phyloP scores from a whole-genome alignment of 2,797 vertebrate species.

The Tympanoctomys barrerae region DNA sequence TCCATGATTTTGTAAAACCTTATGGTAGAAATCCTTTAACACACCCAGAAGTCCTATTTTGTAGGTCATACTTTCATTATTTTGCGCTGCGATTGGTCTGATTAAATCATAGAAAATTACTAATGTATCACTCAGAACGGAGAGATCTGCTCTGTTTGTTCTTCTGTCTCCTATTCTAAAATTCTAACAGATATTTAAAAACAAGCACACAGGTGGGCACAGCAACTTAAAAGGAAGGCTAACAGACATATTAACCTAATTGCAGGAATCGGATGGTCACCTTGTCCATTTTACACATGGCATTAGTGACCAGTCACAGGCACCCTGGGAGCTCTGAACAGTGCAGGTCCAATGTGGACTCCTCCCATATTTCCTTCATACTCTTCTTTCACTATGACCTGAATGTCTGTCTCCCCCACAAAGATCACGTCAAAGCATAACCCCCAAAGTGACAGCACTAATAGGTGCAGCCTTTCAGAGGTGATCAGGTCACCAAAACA shows the following conservation, averaged over 20 bases:
- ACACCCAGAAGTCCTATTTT: constrained; percentile 86
- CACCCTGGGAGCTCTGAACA: neutral
- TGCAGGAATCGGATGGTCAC: neutral
- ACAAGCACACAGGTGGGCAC: neutral
- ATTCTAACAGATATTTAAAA: constrained; percentile 57
- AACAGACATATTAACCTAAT: neutral
- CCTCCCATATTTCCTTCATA: neutral
- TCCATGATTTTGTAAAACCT: constrained; percentile 79
- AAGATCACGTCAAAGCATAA: neutral
- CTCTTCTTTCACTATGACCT: neutral
- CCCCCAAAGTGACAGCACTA: neutral
- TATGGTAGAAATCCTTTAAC: constrained; percentile 84
- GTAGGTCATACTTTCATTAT: constrained; percentile 89
- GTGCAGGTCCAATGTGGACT: neutral
- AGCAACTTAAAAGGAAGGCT: constrained; percentile 30
- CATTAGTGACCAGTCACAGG: neutral
- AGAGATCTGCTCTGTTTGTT: constrained; percentile 80
- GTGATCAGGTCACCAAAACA: neutral
- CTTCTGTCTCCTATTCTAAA: constrained; percentile 67
- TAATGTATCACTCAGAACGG: constrained; percentile 86
- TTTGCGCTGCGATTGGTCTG: constrained; percentile 87
- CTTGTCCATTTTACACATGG: neutral
- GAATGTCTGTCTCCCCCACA: neutral
- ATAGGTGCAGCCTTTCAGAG: neutral
- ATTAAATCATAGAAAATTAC: constrained; percentile 90